Base-by-base conservation (phyloP, 2,113 vertebrate species). In the Nannospalax galili region DNA sequence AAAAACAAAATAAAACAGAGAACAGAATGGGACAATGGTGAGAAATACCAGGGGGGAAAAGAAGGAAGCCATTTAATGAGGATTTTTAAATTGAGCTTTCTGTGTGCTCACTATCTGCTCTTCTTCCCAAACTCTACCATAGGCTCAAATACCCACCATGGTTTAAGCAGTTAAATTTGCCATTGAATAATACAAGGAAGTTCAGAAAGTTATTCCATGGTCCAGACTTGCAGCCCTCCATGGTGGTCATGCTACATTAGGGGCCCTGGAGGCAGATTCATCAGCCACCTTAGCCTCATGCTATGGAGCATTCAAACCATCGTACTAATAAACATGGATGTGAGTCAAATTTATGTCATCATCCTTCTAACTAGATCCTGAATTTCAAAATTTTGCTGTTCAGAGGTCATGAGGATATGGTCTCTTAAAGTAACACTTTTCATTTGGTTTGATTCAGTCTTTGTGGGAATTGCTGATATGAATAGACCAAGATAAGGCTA, bases 321-420 rank as follows among this genome's bases (percentile, higher is more conserved):
- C 84, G 73, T 95, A 88, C 86, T 82, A 87, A n/a, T 28, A 37
- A 72, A 79, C 20, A 94, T 72, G 48, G 17, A 37, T 84, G 62
- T 92, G 45, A 88, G 74, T 93, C 22, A 86, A 77, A 92, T 70
- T 92, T 92, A 77, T 69, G 24, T 70, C 45, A 58, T 48, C 48
- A 74, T 74, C 64, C 37, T 88, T 94, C 65, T 90, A 97, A 94
- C 90, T 93, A 87, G 58, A 94, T 77, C 77, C 75, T 91, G 84
- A 40, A 81, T 96, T 96, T 73, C 64, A 42, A 84, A 64, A 97
- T 93, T 20, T 48, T 90, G 48, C 65, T 89, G 42, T 32, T 92
- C 82, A 77, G 69, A 90, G 74, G 82, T 82, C 77, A 74, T 16
- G 19, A 89, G 48, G 45, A 69, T 45, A 73, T 70, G 74, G 32